Conservation (phyloP, 2,113 vertebrate species). For the Corythaeola cristata region DNA sequence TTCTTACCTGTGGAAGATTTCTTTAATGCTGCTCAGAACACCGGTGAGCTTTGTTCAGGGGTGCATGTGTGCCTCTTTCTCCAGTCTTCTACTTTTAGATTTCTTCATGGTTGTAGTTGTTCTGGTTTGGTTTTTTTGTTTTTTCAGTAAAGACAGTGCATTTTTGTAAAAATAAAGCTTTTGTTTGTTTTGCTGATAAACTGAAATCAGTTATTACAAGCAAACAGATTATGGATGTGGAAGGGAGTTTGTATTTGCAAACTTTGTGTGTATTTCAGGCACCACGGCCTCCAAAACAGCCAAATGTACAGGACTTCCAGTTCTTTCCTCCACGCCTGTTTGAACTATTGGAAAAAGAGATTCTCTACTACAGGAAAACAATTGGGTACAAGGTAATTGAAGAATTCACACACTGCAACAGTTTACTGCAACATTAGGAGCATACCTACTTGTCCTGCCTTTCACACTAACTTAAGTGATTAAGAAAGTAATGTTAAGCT, state of each 20-base stretch:
- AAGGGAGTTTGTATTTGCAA: neutral
- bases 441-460: neutral
- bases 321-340: slow-evolving; percentile 98
- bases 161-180: neutral
- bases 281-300: slow-evolving; percentile 96
- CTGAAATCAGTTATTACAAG: neutral
- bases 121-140: neutral
- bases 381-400: slow-evolving; percentile 94
- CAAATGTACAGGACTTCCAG: slow-evolving; percentile 98
- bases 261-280: slow-evolving; percentile 77
- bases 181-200: neutral
- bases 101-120: neutral
- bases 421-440: neutral
- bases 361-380: slow-evolving; percentile 98
- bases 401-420: neutral
- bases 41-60: neutral
- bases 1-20: neutral
- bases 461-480: neutral
- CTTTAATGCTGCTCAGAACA: neutral
- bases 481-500: neutral
- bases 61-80: neutral
- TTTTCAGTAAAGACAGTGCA: neutral
- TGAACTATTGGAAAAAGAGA: slow-evolving; percentile 97
- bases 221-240: neutral
- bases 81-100: neutral